Evolutionary conservation across 2,888 invertebrate genomes (phyloP), one percentile per base, ranked within the genome.

Genomic region (Ophion ventricosus): DNA sequence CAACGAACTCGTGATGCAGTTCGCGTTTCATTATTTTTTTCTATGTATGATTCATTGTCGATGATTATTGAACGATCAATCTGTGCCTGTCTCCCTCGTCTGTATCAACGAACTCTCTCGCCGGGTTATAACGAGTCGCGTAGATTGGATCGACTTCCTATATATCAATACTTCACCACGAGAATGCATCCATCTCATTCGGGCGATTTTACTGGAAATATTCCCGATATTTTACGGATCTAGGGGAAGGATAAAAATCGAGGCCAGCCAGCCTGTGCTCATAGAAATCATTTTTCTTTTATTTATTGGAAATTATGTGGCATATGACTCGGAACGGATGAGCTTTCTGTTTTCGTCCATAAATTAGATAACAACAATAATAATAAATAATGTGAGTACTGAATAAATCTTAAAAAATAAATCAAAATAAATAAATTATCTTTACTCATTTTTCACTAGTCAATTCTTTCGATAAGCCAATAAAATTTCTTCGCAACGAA

Each of bases 21-120:
- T 61, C 69, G 70, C 80, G 43, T 40, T 77, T 84, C 57, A n/a
- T 72, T 61, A 54, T 57, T 70, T 70, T 56, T 77, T 56, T 40
- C 20, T n/a, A 20, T 35, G 20, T 63, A 67, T 82, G 73, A 69
- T 74, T 76, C 63, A 73, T 76, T n/a, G 29, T 64, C 17, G 54
- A n/a, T 70, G 69, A 70, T 81, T 72, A 76, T 81, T 70, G 76
- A 76, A n/a, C 70, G 3, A 81, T 81, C 70, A 76, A 81, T 81
- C 81, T 66, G 35, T 14, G 26, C 43, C 63, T 80, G 70, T 35
- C 70, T 70, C 29, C 20, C 14, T 35, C n/a, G 35, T 8, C 17
- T 40, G 4, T 56, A 64, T 57, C 23, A 66, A 66, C 70, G 20
- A 63, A 64, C 35, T 43, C n/a, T 26, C 29, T 70, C 56, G 2